Percentiles rank a stretch among this genome's conserved stretches.
Evolutionary conservation across 1,140 invertebrate species (phyloP).

Genomic region (Lordiphosa stackelbergi): DNA sequence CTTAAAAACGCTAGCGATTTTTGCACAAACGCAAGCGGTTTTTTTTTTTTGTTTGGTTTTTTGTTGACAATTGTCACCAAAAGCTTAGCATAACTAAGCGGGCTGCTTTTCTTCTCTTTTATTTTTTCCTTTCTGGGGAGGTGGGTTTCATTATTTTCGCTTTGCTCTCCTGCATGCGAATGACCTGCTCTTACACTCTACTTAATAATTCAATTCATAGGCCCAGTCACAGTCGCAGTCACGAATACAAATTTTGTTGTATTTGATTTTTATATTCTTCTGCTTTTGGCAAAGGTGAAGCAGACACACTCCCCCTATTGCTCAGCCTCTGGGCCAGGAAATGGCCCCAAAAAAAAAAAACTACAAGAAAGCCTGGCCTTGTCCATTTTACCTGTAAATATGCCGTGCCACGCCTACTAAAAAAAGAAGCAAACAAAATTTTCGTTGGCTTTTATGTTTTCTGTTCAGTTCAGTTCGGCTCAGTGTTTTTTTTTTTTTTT

Average conservation of each 20-base stretch:
- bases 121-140: slow-evolving; percentile 4
- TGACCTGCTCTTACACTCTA: slow-evolving; percentile 55
- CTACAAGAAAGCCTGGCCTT: slow-evolving; percentile 1
- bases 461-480: slow-evolving; percentile 11
- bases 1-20: no score
- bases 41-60: no score
- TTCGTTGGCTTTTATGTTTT: slow-evolving; percentile 50
- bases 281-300: not conserved
- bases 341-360: not conserved
- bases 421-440: slow-evolving; percentile 38
- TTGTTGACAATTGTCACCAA: no score
- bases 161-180: slow-evolving; percentile 58
- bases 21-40: no score
- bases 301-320: not conserved
- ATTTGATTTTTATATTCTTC: slow-evolving; percentile 7
- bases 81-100: no score
- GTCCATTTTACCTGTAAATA: slow-evolving; percentile 16
- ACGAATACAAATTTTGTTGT: slow-evolving; percentile 53
- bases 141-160: slow-evolving; percentile 38
- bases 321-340: not conserved
- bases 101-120: not conserved
- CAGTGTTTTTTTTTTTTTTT: slow-evolving; percentile 22
- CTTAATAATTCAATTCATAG: slow-evolving; percentile 75
- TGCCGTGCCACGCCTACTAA: slow-evolving; percentile 3
- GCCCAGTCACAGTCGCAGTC: slow-evolving; percentile 64